These are phyloP conservation scores for Eretmochelys imbricata DNA, from an alignment of 2,113 vertebrate genomes.

Conservation along the genomic window DNA sequence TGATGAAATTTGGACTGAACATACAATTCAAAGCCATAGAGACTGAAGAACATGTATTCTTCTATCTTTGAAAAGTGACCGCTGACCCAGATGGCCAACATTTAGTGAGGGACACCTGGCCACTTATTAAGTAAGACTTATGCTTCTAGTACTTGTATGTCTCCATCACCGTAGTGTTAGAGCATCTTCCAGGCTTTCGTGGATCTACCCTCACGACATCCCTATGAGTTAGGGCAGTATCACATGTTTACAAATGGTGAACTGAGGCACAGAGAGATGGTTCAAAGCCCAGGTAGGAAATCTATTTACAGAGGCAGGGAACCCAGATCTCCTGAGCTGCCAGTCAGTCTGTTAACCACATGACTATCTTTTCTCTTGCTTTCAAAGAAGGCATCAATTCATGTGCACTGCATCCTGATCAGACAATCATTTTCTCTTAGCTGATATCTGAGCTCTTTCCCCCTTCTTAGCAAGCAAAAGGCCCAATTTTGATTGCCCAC, in stretches of 20 bases:
- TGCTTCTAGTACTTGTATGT: background rate
- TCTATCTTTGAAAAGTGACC: background rate
- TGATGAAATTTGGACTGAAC: background rate
- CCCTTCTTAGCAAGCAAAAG: background rate
- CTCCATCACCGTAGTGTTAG: background rate
- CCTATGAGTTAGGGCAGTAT: background rate
- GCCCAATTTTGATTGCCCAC: background rate
- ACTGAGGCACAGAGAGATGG: background rate
- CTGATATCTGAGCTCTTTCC: background rate
- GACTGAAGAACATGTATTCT: fast-evolving
- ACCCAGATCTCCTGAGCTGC: background rate
- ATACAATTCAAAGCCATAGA: background rate
- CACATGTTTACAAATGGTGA: background rate
- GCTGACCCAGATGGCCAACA: background rate
- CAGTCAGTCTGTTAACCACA: background rate
- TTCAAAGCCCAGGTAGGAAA: background rate
- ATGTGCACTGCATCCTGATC: background rate
- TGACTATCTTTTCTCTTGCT: background rate
- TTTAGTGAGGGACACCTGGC: background rate
- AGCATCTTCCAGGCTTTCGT: background rate
- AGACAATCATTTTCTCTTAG: background rate
- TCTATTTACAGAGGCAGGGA: background rate
- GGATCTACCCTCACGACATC: background rate
- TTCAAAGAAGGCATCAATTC: background rate
- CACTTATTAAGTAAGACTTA: background rate